A percentile compares a stretch with the other conserved stretches of the same genome.
Evolutionary conservation across 1,140 invertebrate species (phyloP).

Genomic region (Musca domestica): DNA sequence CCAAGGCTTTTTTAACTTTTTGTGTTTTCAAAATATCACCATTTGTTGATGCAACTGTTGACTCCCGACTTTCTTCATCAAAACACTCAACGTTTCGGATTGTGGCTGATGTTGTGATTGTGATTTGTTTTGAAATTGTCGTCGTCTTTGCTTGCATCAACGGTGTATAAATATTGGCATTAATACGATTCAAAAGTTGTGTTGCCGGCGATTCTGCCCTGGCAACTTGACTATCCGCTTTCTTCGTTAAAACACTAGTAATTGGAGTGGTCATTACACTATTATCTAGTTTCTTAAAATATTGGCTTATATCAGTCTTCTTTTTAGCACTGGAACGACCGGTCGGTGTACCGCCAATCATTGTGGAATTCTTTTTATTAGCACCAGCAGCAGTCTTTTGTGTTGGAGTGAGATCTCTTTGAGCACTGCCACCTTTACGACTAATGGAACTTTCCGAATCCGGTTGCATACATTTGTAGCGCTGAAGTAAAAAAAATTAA

Average conservation of each 20-base stretch:
- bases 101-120: neutral
- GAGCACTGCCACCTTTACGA: conserved; percentile 19
- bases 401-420: conserved; percentile 22
- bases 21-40: neutral
- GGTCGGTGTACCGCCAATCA: conserved; percentile 26
- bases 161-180: neutral
- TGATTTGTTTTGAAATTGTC: neutral
- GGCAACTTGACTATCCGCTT: neutral
- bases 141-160: conserved; percentile 18
- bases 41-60: too few species aligned
- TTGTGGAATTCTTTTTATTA: conserved; percentile 22
- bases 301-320: conserved; percentile 44
- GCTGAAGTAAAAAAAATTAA: conserved; percentile 20
- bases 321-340: conserved; percentile 28
- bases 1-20: conserved; percentile 2
- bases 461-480: conserved; percentile 37
- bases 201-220: conserved; percentile 43
- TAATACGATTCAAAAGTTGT: conserved; percentile 37
- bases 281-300: conserved; percentile 33
- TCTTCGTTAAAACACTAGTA: conserved; percentile 17
- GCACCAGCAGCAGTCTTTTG: conserved; percentile 13
- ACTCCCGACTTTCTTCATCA: neutral
- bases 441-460: conserved; percentile 37
- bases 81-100: neutral
- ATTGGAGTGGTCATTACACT: conserved; percentile 13